These are phyloP conservation scores for Gobiocypris rarus DNA, from an alignment of 2,113 vertebrate genomes.

Conservation along the genomic window DNA sequence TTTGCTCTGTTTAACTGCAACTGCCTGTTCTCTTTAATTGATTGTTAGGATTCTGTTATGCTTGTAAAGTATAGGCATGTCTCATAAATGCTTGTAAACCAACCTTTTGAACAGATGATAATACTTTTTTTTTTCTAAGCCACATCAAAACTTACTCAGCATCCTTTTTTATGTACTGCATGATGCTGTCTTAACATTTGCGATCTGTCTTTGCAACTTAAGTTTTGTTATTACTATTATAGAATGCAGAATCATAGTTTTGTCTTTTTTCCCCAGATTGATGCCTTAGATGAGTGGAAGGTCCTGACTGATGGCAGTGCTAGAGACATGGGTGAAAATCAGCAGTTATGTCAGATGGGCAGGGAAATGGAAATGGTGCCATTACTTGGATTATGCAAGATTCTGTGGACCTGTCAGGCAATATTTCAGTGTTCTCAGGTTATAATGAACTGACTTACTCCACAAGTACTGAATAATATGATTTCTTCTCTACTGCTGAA, in stretches of 20 bases:
- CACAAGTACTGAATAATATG: slow-evolving; percentile 27
- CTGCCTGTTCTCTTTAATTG: not conserved
- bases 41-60: not conserved
- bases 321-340: slow-evolving; percentile 71
- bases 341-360: slow-evolving; percentile 56
- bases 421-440: slow-evolving; percentile 45
- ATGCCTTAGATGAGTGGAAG: slow-evolving; percentile 72
- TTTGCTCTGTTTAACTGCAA: not conserved
- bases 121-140: no score
- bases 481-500: slow-evolving; percentile 21
- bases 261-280: slow-evolving; percentile 66
- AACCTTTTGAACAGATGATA: no score
- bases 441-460: slow-evolving; percentile 35
- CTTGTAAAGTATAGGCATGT: not conserved
- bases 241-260: not conserved
- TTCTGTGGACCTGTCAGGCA: slow-evolving; percentile 32
- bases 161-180: not conserved
- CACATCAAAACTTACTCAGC: not conserved
- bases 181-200: not conserved
- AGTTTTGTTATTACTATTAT: not conserved
- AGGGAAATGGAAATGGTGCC: slow-evolving; percentile 36
- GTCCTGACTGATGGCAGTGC: slow-evolving; percentile 72
- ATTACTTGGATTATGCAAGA: slow-evolving; percentile 31
- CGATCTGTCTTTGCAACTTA: not conserved
- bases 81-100: not conserved